These are phyloP conservation scores for Hippocampus kuda DNA, from an alignment of 2,797 vertebrate genomes.

Conservation along the genomic window DNA sequence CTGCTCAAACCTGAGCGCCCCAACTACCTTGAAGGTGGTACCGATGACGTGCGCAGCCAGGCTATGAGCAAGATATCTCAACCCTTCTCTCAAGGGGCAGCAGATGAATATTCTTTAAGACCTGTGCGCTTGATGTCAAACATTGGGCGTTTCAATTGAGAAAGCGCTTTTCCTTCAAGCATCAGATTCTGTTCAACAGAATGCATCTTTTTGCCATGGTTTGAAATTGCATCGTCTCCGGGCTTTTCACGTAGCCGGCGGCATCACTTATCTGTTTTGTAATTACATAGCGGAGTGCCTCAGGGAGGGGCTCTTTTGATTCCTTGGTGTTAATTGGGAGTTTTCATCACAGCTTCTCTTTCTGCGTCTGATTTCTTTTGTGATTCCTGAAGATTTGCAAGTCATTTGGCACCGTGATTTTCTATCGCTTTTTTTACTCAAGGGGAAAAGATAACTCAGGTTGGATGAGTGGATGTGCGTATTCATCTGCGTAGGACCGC, in stretches of 20 bases:
- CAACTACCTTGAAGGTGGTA: slow-evolving; percentile 27
- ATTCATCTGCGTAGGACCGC: slow-evolving; percentile 15
- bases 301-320: slow-evolving; percentile 56
- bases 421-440: slow-evolving; percentile 32
- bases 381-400: slow-evolving; percentile 33
- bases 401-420: slow-evolving; percentile 30
- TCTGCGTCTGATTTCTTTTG: slow-evolving; percentile 51
- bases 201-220: slow-evolving; percentile 37
- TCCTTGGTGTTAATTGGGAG: slow-evolving; percentile 56
- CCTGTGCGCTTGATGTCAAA: slow-evolving; percentile 51
- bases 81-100: slow-evolving; percentile 15
- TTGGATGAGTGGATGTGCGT: slow-evolving; percentile 5
- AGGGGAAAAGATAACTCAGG: slow-evolving; percentile 16
- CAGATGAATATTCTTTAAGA: slow-evolving; percentile 57
- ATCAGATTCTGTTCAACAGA: slow-evolving; percentile 63
- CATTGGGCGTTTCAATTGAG: slow-evolving; percentile 61
- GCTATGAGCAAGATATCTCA: slow-evolving; percentile 23
- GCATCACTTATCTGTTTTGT: slow-evolving; percentile 66
- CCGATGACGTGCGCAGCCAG: slow-evolving; percentile 10
- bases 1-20: slow-evolving; percentile 36
- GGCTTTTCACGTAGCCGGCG: slow-evolving; percentile 52
- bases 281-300: slow-evolving; percentile 61
- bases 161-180: slow-evolving; percentile 54
- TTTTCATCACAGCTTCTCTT: slow-evolving; percentile 48
- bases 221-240: slow-evolving; percentile 55